These are phyloP conservation scores for Acanthopleura granulata DNA, from an alignment of 2,888 invertebrate species.

Conservation along the genomic window DNA sequence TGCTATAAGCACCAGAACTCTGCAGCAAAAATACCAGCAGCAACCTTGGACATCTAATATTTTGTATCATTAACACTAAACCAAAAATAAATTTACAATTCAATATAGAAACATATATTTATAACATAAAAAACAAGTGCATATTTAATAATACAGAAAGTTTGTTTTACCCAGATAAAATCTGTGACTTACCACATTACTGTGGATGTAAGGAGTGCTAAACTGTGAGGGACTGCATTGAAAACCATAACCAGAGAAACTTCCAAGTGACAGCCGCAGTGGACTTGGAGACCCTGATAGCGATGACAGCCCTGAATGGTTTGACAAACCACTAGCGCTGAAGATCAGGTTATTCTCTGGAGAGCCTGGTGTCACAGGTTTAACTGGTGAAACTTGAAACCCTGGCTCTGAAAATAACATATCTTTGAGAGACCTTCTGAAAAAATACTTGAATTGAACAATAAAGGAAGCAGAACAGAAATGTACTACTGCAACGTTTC, in stretches of 20 bases:
- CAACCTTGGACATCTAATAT: neutral
- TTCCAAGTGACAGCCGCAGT: neutral
- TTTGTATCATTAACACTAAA: too few relatives aligned
- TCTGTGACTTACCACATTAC: too few relatives aligned
- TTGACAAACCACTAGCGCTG: slow-evolving; percentile 5
- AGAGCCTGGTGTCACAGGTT: slow-evolving; percentile 28
- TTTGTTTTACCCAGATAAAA: too few relatives aligned
- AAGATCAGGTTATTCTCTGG: slow-evolving; percentile 7
- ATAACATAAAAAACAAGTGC: too few relatives aligned
- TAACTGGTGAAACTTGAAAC: slow-evolving; percentile 47
- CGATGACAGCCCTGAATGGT: neutral
- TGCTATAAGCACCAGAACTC: neutral
- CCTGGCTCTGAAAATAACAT: slow-evolving; percentile 57
- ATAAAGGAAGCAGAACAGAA: too few relatives aligned
- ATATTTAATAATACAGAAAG: too few relatives aligned
- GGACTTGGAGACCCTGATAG: slow-evolving; percentile 4
- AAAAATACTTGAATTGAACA: too few relatives aligned
- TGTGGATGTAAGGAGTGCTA: too few relatives aligned
- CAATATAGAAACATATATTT: too few relatives aligned
- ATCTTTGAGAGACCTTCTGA: too few relatives aligned
- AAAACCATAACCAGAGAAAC: neutral
- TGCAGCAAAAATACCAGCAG: neutral
- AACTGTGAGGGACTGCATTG: neutral
- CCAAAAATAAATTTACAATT: too few relatives aligned
- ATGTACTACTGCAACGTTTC: too few relatives aligned